Evolutionary conservation across 2,797 vertebrate species (phyloP).

Genomic region (Echiichthys vipera): DNA sequence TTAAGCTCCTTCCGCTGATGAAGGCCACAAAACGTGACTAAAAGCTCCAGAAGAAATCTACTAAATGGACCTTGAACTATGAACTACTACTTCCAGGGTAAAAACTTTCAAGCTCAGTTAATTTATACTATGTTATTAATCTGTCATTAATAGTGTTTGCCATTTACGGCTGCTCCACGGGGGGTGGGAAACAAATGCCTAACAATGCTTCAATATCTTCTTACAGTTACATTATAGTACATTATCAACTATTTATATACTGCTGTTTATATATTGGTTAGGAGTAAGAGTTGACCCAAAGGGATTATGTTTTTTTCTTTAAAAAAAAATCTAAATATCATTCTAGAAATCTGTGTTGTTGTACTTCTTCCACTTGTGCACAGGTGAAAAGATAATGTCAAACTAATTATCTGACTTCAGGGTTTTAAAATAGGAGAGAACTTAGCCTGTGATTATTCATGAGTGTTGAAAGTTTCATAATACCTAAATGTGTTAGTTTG

Average conservation of each 20-base stretch:
- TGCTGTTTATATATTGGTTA: background rate
- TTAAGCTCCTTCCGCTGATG: background rate
- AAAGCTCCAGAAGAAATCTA: background rate
- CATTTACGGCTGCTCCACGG: background rate
- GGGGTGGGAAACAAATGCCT: background rate
- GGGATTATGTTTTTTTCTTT: background rate
- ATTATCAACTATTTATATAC: background rate
- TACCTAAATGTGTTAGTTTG: slow-evolving; percentile 48
- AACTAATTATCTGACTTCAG: slow-evolving; percentile 74
- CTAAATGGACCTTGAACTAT: background rate
- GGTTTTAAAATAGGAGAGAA: slow-evolving; percentile 60
- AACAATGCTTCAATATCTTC: too few relatives aligned
- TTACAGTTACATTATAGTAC: background rate
- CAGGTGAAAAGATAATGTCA: slow-evolving; percentile 81
- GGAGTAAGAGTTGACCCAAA: background rate
- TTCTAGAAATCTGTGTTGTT: slow-evolving; percentile 35
- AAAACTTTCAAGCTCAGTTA: background rate
- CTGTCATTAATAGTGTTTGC: background rate
- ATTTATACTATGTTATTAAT: background rate
- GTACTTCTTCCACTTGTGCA: slow-evolving; percentile 53
- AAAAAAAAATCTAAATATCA: slow-evolving; percentile 16
- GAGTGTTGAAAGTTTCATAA: slow-evolving; percentile 53
- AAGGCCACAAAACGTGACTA: background rate
- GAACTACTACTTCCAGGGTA: background rate
- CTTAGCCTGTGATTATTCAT: slow-evolving; percentile 72